Evolutionary conservation across 2,113 vertebrate genomes (phyloP), one percentile per base, ranked within the genome.

Genomic region (Penelope pileata): DNA sequence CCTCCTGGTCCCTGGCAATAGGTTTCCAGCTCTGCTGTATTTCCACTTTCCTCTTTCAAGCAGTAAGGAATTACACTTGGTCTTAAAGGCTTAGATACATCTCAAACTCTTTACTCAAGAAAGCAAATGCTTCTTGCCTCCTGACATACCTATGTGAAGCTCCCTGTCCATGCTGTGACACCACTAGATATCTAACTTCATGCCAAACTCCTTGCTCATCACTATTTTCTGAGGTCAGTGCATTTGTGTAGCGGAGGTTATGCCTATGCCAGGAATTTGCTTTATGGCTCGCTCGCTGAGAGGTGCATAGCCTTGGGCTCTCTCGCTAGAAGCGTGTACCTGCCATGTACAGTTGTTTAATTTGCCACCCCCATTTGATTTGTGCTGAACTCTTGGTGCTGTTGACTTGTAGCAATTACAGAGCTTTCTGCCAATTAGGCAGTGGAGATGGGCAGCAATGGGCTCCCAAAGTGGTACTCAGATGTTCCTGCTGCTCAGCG

Each of bases 341-440:
- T 91, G 56, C 80, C 36, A 27, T 5, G 26, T 81, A n/a, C 67
- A 68, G 54, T 4, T 17, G 1, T 90, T 62, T 67, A 42, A 80
- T 80, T 87, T 40, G 26, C 42, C 50, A 67, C 72, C 40, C 2
- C 11, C 2, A 1, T 60, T 83, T 88, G 64, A 78, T 86, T 91
- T 90, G 47, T 70, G 12, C 26, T 74, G 64, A 91, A 47, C 72
- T 78, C 78, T 74, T 16, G 32, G 59, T 94, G 72, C 21, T 93
- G 83, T 77, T 95, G 90, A 86, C 88, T 93, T 60, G 75, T 7
- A 86, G 87, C 90, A 95, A 40, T 93, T 88, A 86, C 0, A 1
- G 75, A 70, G 75, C 56, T 95, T 63, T 74, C 90, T 93, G 87
- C 68, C 93, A 96, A 93, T 96, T 93, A 96, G 85, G 40, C 42